Evolutionary conservation across 2,113 vertebrate species (phyloP), one percentile per base, ranked within the genome.

Genomic region (Herpailurus yagouaroundi): DNA sequence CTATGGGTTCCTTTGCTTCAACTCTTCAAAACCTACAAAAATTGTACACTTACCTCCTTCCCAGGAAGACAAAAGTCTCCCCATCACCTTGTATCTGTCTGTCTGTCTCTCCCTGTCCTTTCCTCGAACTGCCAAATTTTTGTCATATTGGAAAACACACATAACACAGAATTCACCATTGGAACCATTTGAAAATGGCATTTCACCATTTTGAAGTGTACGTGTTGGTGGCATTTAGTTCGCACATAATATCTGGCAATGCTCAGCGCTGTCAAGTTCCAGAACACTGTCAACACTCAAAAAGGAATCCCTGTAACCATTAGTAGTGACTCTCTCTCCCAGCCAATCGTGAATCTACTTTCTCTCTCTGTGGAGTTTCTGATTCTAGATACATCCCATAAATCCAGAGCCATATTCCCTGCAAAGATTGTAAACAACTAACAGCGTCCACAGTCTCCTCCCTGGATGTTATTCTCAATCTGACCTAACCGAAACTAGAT

Each of bases 191-290:
- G 5, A 50, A 18, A 55, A 10, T 27, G 50, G 50, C 33, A 5
- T 19, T 4, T 10, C 31, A 7, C 38, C 18, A 3, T 48, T 31
- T 36, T 15, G 3, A 50, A 71, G 50, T 2, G 4, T 0, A 7
- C 0, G 0, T 3, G 8, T 69, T 16, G 1, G 18, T 48, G 19
- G 36, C 12, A 21, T 31, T 48, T 31, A 60, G 13, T 21, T 4
- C 19, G 0, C 11, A 11, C 13, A 4, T 1, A 11, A 5, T 38
- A 18, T 7, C 2, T 31, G 19, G 33, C 48, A 9, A 2, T 4
- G 5, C 9, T 33, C 16, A 13, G 23, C 25, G 2, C 38, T 4
- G 25, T 8, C 66, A 31, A 11, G 0, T 38, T 64, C 41, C 91
- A 93, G 52, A 36, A 71, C 14, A 12, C 6, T 48, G 12, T 18